Base-by-base conservation (phyloP, 2,888 invertebrate genomes). In the Amphipyra berbera region DNA sequence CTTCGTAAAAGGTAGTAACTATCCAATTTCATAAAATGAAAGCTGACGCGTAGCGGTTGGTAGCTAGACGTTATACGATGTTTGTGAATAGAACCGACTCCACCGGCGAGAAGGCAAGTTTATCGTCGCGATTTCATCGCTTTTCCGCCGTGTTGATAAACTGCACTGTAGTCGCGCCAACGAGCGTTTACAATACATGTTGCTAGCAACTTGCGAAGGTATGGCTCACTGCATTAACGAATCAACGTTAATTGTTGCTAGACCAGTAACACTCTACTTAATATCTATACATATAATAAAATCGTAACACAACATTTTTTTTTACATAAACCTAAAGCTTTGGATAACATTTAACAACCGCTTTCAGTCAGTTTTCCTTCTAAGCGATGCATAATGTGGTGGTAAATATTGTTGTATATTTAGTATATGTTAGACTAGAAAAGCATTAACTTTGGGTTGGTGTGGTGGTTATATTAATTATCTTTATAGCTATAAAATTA, bases 61-160 rank as follows among this genome's bases (percentile, higher is more conserved):
- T 67, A 54, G 62, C 62, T 69, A 60, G 58, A 68, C 58, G 69
- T 71, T 66, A 71, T 68, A 63, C 48, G 66, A 68, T 80, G 72
- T 81, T 76, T 73, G 78, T 76, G 73, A 77, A 79, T 72, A 68
- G 62, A 63, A 68, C 65, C 74, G 74, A 78, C 82, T 82, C 73
- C 62, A 66, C 61, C 71, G 74, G 63, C 77, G 77, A 78, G 78
- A 67, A 78, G 74, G 76, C 75, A 79, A 80, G 81, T 85, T 86
- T 85, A 83, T 84, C 79, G 83, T 68, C 65, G 66, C 70, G 81
- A 81, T 86, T 81, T 86, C 81, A 85, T 86, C 86, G 84, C 78
- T 67, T 79, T 83, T 79, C 81, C 79, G 83, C 71, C 79, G 71
- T 81, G 78, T 82, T 85, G 86, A 82, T 84, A 84, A 83, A 84